Evolutionary conservation across 2,113 vertebrate genomes (phyloP).

Genomic region (Alligator mississippiensis): DNA sequence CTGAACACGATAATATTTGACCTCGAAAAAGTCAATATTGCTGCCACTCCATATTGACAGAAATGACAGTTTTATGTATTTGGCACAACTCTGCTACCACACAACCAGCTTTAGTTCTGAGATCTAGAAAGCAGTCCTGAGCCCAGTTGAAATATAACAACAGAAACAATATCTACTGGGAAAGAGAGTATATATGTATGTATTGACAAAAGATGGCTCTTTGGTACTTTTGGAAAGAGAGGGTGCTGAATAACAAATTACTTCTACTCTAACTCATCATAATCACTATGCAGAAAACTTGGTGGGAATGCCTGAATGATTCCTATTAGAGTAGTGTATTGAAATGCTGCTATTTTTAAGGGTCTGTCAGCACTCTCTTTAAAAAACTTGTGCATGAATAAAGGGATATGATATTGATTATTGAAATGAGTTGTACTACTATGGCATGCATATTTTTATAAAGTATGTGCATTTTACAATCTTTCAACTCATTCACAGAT

Average conservation of each 20-base stretch:
- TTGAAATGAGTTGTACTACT: neutral
- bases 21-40: neutral
- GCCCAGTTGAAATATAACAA: neutral
- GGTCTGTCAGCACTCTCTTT: neutral
- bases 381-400: neutral
- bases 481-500: neutral
- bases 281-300: neutral
- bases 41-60: neutral
- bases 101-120: neutral
- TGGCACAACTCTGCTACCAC: neutral
- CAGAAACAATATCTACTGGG: neutral
- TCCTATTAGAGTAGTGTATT: neutral
- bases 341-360: conserved; percentile 3
- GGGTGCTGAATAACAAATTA: neutral
- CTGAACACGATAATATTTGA: neutral
- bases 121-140: neutral
- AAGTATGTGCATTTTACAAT: neutral
- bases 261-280: neutral
- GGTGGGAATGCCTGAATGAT: neutral
- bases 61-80: neutral
- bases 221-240: neutral
- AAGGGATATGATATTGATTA: neutral
- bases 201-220: neutral
- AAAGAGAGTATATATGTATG: neutral
- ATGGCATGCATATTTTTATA: rapidly evolving